phyloP scores from a whole-genome alignment of 1,140 invertebrate species.

The Hermetia illucens region DNA sequence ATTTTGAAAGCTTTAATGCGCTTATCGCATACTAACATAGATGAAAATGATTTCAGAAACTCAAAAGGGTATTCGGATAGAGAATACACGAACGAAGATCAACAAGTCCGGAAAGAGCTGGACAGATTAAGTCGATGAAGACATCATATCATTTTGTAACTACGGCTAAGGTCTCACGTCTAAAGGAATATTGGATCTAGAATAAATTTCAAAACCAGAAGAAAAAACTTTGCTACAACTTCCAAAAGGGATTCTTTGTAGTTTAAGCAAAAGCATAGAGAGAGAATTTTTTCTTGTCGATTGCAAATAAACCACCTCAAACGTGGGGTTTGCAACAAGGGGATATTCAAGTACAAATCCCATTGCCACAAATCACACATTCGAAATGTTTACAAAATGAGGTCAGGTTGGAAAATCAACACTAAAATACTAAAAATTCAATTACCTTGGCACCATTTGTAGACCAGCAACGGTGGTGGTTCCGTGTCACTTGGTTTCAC shows the following conservation, averaged over 20 bases:
- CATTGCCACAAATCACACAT: constrained; percentile 46
- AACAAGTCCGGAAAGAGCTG: no score
- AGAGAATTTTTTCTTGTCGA: not conserved
- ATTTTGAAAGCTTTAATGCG: no score
- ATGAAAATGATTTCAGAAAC: no score
- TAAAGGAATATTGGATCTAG: no score
- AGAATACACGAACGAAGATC: no score
- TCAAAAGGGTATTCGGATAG: no score
- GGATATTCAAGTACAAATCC: constrained; percentile 40
- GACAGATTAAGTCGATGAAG: no score
- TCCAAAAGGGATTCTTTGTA: constrained; percentile 24
- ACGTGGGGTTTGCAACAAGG: constrained; percentile 52
- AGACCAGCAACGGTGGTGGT: constrained; percentile 92
- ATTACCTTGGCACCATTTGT: constrained; percentile 98
- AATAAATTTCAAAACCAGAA: no score
- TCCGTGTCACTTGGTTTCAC: constrained; percentile 98
- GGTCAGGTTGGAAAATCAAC: not conserved
- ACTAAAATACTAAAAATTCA: not conserved
- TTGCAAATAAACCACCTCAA: constrained; percentile 21
- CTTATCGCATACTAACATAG: no score
- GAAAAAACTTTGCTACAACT: constrained; percentile 79
- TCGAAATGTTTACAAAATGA: constrained; percentile 23
- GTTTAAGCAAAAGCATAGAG: not conserved
- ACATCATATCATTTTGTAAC: no score
- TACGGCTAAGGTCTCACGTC: no score